Evolutionary conservation across 2,888 invertebrate species (phyloP), one percentile per base, ranked within the genome.

Genomic region (Stratiomys singularior): DNA sequence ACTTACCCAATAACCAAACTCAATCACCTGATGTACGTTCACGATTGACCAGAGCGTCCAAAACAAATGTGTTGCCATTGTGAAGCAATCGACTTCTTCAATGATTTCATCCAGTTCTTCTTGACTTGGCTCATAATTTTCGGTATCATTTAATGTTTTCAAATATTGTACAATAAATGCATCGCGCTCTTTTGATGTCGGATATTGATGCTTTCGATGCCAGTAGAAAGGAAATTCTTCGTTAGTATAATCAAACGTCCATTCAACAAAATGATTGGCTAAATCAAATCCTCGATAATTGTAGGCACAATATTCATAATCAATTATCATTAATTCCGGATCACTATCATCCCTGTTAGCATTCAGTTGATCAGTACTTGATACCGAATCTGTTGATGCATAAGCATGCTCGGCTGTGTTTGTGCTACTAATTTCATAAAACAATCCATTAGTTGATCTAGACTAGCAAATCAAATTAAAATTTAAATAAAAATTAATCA

Each of bases 271-370:
- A 84, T 98, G 98, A 87, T 98, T 98, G 1, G 97, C 97, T 71
- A 98, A 88, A 86, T 98, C 98, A 86, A 97, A 98, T 0, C 94
- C 96, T 72, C 97, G 89, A 83, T 95, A 95, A 85, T 98, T 97
- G 87, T 98, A 98, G 0, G 97, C 95, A 86, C 97, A 97, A 85
- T 97, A 98, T 87, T 98, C 97, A 85, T 96, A 98, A 86, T 98
- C 98, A 83, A 96, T 96, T 30, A 96, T 89, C 18, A 94, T 93
- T 44, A 96, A 87, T 80, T 91, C 90, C 0, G 92, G 91, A 81
- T 84, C 85, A 71, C 80, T 81, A 77, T 84, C 83, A 76, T 79
- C 78, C 5, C 21, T 13, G 11, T 60, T 18, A 13, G 27, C 58
- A 21, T 37, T 27, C 13, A 27, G 5, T 18, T 27, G 30, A 9